Evolutionary conservation across 2,888 invertebrate genomes (phyloP).

Genomic region (Hesperia comma): DNA sequence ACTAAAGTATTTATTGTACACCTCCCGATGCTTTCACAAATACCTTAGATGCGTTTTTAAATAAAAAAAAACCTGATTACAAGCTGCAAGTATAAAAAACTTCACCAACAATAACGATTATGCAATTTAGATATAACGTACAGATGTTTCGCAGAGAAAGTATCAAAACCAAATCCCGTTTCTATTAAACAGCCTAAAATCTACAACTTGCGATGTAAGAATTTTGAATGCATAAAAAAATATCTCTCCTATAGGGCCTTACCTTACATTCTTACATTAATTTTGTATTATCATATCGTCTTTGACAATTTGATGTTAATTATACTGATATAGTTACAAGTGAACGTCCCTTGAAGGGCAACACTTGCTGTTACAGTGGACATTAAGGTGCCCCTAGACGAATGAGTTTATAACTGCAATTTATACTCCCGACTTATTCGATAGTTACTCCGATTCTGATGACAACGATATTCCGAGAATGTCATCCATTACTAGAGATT

Average conservation of each 20-base stretch:
- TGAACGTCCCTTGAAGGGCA: slow-evolving; percentile 61
- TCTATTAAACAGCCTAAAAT: slow-evolving; percentile 58
- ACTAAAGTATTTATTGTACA: slow-evolving; percentile 79
- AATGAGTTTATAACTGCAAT: background rate
- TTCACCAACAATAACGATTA: slow-evolving; percentile 78
- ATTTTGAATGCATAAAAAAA: slow-evolving; percentile 83
- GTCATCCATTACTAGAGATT: no score
- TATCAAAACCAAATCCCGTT: slow-evolving; percentile 44
- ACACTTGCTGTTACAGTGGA: slow-evolving; percentile 63
- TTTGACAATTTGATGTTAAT: slow-evolving; percentile 78
- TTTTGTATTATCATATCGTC: slow-evolving; percentile 80
- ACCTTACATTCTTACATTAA: slow-evolving; percentile 81
- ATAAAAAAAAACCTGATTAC: slow-evolving; percentile 76
- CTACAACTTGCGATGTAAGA: slow-evolving; percentile 69
- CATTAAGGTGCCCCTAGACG: slow-evolving; percentile 25
- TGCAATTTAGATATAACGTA: slow-evolving; percentile 71
- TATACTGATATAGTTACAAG: slow-evolving; percentile 62
- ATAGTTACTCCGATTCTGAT: background rate
- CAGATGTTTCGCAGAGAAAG: slow-evolving; percentile 51
- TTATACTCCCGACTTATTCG: no score
- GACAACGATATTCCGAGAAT: background rate
- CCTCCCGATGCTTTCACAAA: slow-evolving; percentile 73
- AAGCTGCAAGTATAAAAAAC: slow-evolving; percentile 78
- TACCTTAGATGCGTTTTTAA: slow-evolving; percentile 62
- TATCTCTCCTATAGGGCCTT: slow-evolving; percentile 82